Conservation (phyloP, 2,113 vertebrate genomes). For the Pollimyrus isidori region DNA sequence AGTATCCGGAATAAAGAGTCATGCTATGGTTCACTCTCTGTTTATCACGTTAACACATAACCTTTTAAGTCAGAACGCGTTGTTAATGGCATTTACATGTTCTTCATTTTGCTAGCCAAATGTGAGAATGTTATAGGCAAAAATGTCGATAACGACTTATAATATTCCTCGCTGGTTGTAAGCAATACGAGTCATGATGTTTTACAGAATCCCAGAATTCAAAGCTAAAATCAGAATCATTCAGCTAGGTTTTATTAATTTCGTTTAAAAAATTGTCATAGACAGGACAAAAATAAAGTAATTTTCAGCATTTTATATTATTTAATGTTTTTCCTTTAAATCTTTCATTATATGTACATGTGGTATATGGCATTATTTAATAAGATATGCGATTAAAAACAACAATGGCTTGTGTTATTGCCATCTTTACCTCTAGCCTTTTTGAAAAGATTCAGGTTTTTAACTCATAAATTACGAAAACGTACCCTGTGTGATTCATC, state of each 20-base stretch:
- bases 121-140: neutral
- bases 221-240: neutral
- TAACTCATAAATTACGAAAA: neutral
- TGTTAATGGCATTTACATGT: neutral
- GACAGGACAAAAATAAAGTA: neutral
- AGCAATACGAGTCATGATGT: neutral
- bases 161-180: neutral
- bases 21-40: neutral
- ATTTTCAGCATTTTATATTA: neutral
- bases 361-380: too few relatives aligned
- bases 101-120: neutral
- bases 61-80: neutral
- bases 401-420: too few relatives aligned
- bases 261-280: neutral
- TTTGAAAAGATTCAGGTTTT: neutral
- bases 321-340: neutral
- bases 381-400: too few relatives aligned
- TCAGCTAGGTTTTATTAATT: neutral
- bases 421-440: too few relatives aligned
- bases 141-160: neutral
- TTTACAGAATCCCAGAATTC: neutral
- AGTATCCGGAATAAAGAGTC: neutral
- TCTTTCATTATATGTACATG: too few relatives aligned
- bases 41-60: neutral
- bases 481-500: neutral